A percentile compares a stretch with the other conserved stretches of the same genome.
Evolutionary conservation across 2,888 invertebrate genomes (phyloP).

Genomic region (Notodonta ziczac): DNA sequence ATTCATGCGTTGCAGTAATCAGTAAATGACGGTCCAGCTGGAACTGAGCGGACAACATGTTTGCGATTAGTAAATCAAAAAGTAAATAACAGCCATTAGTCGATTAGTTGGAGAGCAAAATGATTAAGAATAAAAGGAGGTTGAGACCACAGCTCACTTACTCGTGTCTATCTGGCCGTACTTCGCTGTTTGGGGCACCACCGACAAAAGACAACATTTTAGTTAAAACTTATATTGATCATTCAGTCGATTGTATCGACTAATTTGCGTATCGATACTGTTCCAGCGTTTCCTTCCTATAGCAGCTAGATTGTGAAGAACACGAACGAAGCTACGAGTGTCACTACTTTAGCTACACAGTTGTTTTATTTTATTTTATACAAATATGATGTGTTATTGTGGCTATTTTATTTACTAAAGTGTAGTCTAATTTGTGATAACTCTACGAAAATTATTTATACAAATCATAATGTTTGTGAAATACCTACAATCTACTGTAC

Average conservation of each 20-base stretch:
- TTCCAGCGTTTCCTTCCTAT: slow-evolving; percentile 43
- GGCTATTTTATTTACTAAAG: slow-evolving; percentile 18
- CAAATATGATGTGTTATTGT: slow-evolving; percentile 21
- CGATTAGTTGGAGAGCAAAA: slow-evolving; percentile 75
- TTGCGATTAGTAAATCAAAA: slow-evolving; percentile 72
- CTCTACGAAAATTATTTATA: slow-evolving; percentile 1
- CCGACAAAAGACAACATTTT: slow-evolving; percentile 83
- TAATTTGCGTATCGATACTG: slow-evolving; percentile 22
- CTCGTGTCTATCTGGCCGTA: slow-evolving; percentile 79
- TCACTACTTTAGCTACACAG: slow-evolving; percentile 29
- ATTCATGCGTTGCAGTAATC: slow-evolving; percentile 65
- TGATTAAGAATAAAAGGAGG: slow-evolving; percentile 73
- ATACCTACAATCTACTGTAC: neutral
- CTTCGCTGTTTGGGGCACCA: slow-evolving; percentile 83
- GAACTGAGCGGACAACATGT: slow-evolving; percentile 60
- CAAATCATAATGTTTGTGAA: neutral
- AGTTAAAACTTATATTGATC: slow-evolving; percentile 62
- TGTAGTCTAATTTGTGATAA: slow-evolving; percentile 1
- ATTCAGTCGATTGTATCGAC: slow-evolving; percentile 28
- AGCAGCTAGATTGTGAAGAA: slow-evolving; percentile 27
- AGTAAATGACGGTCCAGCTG: slow-evolving; percentile 63
- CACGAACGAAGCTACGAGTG: slow-evolving; percentile 30
- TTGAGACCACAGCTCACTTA: slow-evolving; percentile 85
- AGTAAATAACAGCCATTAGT: slow-evolving; percentile 76
- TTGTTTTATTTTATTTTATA: slow-evolving; percentile 9